These are phyloP conservation scores for Drosophila insularis DNA, from an alignment of 1,140 invertebrate genomes.

Conservation along the genomic window DNA sequence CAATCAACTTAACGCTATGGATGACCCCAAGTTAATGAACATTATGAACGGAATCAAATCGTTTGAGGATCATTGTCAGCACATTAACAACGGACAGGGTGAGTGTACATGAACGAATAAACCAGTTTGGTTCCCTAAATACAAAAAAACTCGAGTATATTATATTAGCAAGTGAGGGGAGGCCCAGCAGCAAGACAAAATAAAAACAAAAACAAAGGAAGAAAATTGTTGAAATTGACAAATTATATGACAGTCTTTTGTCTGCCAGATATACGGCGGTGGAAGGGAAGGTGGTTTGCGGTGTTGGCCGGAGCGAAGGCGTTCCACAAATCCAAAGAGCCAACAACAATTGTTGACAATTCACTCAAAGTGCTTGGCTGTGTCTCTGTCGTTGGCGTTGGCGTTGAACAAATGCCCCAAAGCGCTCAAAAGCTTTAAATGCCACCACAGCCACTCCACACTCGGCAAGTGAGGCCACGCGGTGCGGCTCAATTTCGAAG, in stretches of 20 bases:
- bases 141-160: slow-evolving; percentile 44
- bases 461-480: slow-evolving; percentile 38
- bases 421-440: slow-evolving; percentile 77
- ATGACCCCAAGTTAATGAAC: slow-evolving; percentile 68
- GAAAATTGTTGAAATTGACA: slow-evolving; percentile 75
- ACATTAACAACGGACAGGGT: slow-evolving; percentile 60
- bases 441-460: slow-evolving; percentile 56
- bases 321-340: slow-evolving; percentile 70
- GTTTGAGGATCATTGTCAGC: slow-evolving; percentile 71
- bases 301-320: slow-evolving; percentile 10
- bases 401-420: slow-evolving; percentile 75
- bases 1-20: slow-evolving; percentile 42
- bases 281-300: neutral
- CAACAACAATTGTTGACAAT: slow-evolving; percentile 79
- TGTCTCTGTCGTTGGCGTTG: slow-evolving; percentile 44
- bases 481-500: slow-evolving; percentile 64
- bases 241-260: slow-evolving; percentile 79
- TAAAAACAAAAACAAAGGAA: neutral
- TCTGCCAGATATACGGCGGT: slow-evolving; percentile 23
- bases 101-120: slow-evolving; percentile 31
- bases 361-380: slow-evolving; percentile 66
- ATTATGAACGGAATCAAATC: slow-evolving; percentile 64
- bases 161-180: slow-evolving; percentile 26
- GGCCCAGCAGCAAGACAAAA: slow-evolving; percentile 12
- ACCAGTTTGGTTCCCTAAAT: neutral